These are phyloP conservation scores for Danaus chrysippus DNA, from an alignment of 2,888 invertebrate genomes.

Conservation along the genomic window DNA sequence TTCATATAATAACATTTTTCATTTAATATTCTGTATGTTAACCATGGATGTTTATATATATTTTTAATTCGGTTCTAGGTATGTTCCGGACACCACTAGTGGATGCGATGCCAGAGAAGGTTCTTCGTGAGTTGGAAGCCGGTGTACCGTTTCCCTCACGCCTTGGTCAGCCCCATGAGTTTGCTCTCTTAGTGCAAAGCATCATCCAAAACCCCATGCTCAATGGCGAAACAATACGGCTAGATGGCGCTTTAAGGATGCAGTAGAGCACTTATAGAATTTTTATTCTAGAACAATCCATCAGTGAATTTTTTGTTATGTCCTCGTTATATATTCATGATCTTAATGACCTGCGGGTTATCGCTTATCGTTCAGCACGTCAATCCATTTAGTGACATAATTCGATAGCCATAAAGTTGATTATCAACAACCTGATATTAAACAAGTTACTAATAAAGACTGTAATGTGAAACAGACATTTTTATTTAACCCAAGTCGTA, in stretches of 20 bases:
- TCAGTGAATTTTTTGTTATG: too few species aligned
- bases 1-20: not conserved
- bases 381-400: too few species aligned
- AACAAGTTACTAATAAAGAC: too few species aligned
- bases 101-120: slow-evolving; percentile 68
- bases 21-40: not conserved
- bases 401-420: too few species aligned
- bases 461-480: too few species aligned
- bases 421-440: too few species aligned
- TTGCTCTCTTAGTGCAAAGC: slow-evolving; percentile 72
- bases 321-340: too few species aligned
- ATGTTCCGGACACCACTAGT: slow-evolving; percentile 79
- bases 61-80: slow-evolving; percentile 47
- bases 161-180: slow-evolving; percentile 76
- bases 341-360: too few species aligned
- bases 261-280: slow-evolving; percentile 54
- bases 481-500: too few species aligned
- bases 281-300: not conserved
- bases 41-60: not conserved
- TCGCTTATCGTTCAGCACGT: too few species aligned
- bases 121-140: slow-evolving; percentile 66
- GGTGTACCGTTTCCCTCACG: slow-evolving; percentile 76
- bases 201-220: slow-evolving; percentile 79
- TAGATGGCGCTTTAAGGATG: slow-evolving; percentile 80
- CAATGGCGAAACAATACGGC: slow-evolving; percentile 79